These are phyloP conservation scores for Avahi laniger DNA, from an alignment of 2,797 vertebrate genomes.

Conservation along the genomic window DNA sequence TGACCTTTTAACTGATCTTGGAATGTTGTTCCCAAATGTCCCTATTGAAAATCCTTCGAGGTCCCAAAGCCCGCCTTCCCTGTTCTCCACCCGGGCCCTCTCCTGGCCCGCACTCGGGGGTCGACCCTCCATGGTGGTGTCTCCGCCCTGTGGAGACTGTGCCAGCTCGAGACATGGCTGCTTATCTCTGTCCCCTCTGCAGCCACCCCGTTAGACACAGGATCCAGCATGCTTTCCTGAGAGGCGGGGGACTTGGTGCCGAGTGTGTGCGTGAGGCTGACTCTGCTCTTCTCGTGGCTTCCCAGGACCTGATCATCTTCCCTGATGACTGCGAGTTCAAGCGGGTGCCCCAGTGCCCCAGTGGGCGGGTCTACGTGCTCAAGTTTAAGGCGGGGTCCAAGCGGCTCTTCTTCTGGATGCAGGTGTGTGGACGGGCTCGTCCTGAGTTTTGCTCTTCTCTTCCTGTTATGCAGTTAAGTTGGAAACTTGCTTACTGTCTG, in stretches of 20 bases:
- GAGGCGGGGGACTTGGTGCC: accelerated
- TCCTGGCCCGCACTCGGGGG: background rate
- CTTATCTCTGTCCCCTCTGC: background rate
- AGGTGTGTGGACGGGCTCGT: conserved; percentile 84
- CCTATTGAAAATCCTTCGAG: no score
- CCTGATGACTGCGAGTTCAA: conserved; percentile 99
- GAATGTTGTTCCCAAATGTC: background rate
- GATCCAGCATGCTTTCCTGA: background rate
- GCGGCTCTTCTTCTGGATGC: conserved; percentile 99
- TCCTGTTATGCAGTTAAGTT: accelerated
- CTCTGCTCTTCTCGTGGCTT: background rate
- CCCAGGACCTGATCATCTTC: conserved; percentile 97
- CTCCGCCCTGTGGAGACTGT: background rate
- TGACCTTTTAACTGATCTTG: background rate
- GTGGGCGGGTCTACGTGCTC: conserved; percentile 95
- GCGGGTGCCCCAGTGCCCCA: conserved; percentile 95
- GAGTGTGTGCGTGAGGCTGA: accelerated
- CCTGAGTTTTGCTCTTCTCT: accelerated
- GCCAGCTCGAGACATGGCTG: background rate
- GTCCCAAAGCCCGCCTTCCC: accelerated
- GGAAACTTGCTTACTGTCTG: accelerated
- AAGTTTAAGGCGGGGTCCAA: conserved; percentile 99
- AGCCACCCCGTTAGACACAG: accelerated
- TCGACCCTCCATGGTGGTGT: background rate
- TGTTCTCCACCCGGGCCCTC: background rate